Percentiles rank a stretch among this genome's conserved stretches.
These are phyloP conservation scores for Colistium nudipinnis DNA, from an alignment of 2,113 vertebrate species.

Conservation along the genomic window DNA sequence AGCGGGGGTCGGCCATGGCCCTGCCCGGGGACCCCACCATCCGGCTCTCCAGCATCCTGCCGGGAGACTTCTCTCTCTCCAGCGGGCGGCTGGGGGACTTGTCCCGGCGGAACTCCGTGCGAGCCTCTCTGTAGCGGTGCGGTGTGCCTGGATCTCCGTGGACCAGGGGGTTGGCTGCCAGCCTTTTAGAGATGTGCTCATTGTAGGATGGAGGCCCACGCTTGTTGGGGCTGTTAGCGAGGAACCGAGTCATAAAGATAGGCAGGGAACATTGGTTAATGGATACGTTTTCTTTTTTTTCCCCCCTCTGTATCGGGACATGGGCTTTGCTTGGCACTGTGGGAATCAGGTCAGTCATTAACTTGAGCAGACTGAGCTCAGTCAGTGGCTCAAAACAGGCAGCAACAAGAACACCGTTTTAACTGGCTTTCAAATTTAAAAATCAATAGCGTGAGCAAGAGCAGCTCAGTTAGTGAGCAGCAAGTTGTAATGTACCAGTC, in stretches of 20 bases:
- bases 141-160: constrained; percentile 92
- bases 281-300: not conserved
- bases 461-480: constrained; percentile 3
- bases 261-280: constrained; percentile 15
- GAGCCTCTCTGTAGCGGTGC: constrained; percentile 94
- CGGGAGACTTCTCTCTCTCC: constrained; percentile 95
- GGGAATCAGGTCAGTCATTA: constrained; percentile 11
- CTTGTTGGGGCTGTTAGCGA: constrained; percentile 91
- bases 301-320: constrained; percentile 7
- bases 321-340: constrained; percentile 35
- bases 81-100: constrained; percentile 91
- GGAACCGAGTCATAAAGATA: constrained; percentile 33
- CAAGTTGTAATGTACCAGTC: constrained; percentile 32
- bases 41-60: constrained; percentile 88
- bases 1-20: constrained; percentile 87
- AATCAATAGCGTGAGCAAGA: not conserved
- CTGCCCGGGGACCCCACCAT: constrained; percentile 77
- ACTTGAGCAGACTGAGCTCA: not conserved
- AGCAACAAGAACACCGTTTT: constrained; percentile 4
- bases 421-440: constrained; percentile 2
- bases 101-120: constrained; percentile 93
- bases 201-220: constrained; percentile 97
- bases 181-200: constrained; percentile 98
- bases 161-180: constrained; percentile 88
- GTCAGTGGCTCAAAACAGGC: not conserved